A percentile compares a stretch with the other conserved stretches of the same genome.
phyloP scores from a whole-genome alignment of 1,140 invertebrate genomes.

The Zaprionus inermis region DNA sequence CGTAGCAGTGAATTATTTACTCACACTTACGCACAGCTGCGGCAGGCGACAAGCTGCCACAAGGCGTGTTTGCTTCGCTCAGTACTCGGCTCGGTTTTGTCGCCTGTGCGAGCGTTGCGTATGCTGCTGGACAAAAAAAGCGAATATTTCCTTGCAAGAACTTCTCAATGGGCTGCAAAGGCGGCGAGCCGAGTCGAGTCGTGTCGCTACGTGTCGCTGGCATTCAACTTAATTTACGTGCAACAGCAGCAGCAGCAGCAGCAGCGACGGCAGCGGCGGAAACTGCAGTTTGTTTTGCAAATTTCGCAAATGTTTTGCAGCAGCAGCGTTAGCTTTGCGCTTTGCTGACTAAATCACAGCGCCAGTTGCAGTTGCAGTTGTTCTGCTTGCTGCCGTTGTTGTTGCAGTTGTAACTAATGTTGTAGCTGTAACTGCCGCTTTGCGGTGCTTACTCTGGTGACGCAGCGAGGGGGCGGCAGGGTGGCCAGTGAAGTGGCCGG shows the following conservation, averaged over 20 bases:
- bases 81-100: background rate
- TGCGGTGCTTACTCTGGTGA: background rate
- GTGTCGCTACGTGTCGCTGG: slow-evolving; percentile 31
- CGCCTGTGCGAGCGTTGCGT: slow-evolving; percentile 30
- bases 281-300: slow-evolving; percentile 55
- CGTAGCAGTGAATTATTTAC: background rate
- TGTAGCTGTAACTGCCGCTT: slow-evolving; percentile 16
- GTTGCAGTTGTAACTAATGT: slow-evolving; percentile 16
- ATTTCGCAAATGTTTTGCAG: slow-evolving; percentile 43
- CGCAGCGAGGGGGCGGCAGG: background rate
- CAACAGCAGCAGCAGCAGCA: slow-evolving; percentile 19
- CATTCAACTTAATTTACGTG: slow-evolving; percentile 58
- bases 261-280: background rate
- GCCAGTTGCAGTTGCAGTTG: slow-evolving; percentile 17
- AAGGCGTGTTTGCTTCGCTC: background rate
- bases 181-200: background rate
- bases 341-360: slow-evolving; percentile 29
- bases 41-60: background rate
- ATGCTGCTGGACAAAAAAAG: slow-evolving; percentile 41
- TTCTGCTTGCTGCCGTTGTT: background rate
- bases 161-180: slow-evolving; percentile 43
- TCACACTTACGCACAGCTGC: slow-evolving; percentile 1
- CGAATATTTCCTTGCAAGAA: slow-evolving; percentile 56
- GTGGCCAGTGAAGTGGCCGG: too few relatives aligned
- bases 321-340: slow-evolving; percentile 15